These are phyloP conservation scores for Eulacestoma nigropectus DNA, from an alignment of 2,113 vertebrate genomes.

Conservation along the genomic window DNA sequence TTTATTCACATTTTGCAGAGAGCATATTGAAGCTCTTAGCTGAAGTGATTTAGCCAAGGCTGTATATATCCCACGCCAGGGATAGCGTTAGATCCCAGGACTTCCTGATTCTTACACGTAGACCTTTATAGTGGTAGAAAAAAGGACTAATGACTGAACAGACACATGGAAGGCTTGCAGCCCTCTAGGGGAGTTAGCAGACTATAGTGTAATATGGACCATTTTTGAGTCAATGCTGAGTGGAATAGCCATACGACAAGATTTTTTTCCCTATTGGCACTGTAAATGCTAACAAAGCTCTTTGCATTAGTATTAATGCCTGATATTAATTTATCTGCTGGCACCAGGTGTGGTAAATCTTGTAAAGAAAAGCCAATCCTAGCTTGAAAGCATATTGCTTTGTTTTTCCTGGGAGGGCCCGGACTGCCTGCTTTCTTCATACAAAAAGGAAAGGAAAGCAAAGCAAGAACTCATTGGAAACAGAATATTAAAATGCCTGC, in stretches of 20 bases:
- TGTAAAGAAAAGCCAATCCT: neutral
- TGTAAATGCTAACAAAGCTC: neutral
- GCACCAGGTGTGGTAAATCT: neutral
- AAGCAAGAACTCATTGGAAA: neutral
- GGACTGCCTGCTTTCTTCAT: neutral
- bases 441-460: neutral
- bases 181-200: neutral
- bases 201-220: neutral
- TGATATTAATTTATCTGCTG: neutral
- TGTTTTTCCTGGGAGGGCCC: neutral
- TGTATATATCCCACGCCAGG: neutral
- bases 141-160: neutral
- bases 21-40: neutral
- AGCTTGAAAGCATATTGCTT: neutral
- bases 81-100: neutral
- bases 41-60: neutral
- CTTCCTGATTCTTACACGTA: neutral
- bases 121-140: neutral
- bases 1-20: slow-evolving; percentile 10
- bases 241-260: neutral
- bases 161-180: neutral
- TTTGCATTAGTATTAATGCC: neutral
- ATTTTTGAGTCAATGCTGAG: neutral
- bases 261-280: neutral
- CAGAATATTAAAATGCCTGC: neutral